These are phyloP conservation scores for Ceratina australensis DNA, from an alignment of 1,140 invertebrate genomes.

Conservation along the genomic window DNA sequence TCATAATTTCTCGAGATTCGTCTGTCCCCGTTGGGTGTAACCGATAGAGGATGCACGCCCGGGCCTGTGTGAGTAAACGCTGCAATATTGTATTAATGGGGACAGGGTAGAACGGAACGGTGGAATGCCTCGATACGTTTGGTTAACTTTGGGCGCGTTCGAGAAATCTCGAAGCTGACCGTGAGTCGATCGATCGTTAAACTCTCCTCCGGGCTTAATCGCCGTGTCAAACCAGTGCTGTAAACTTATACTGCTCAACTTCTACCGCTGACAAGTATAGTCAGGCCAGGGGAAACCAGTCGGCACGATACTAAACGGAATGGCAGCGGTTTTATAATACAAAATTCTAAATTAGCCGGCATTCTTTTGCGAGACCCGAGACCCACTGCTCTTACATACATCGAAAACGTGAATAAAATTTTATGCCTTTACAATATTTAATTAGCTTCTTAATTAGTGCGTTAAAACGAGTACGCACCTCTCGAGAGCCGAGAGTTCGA, in stretches of 20 bases:
- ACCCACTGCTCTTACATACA: not conserved
- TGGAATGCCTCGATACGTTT: slow-evolving; percentile 32
- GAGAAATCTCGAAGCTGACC: slow-evolving; percentile 25
- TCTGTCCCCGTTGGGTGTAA: too few species aligned
- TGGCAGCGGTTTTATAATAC: slow-evolving; percentile 37
- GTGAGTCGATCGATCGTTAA: slow-evolving; percentile 66
- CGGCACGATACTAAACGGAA: too few species aligned
- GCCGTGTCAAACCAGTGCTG: slow-evolving; percentile 71
- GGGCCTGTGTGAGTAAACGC: too few species aligned
- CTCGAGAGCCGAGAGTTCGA: too few species aligned
- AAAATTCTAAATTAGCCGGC: slow-evolving; percentile 46
- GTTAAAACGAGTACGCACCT: too few species aligned
- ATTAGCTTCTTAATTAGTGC: too few species aligned
- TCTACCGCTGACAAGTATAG: slow-evolving; percentile 48
- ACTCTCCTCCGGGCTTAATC: slow-evolving; percentile 68
- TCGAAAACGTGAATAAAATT: not conserved
- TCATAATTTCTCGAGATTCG: too few species aligned
- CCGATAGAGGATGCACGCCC: too few species aligned
- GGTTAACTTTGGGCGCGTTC: slow-evolving; percentile 46
- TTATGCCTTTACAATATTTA: not conserved
- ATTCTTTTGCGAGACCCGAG: slow-evolving; percentile 23
- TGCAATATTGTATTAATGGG: too few species aligned
- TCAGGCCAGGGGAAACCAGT: too few species aligned
- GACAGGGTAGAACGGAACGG: too few species aligned
- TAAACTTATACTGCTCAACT: slow-evolving; percentile 67